These are phyloP conservation scores for Thelaira solivaga DNA, from an alignment of 2,888 invertebrate species.

Conservation along the genomic window DNA sequence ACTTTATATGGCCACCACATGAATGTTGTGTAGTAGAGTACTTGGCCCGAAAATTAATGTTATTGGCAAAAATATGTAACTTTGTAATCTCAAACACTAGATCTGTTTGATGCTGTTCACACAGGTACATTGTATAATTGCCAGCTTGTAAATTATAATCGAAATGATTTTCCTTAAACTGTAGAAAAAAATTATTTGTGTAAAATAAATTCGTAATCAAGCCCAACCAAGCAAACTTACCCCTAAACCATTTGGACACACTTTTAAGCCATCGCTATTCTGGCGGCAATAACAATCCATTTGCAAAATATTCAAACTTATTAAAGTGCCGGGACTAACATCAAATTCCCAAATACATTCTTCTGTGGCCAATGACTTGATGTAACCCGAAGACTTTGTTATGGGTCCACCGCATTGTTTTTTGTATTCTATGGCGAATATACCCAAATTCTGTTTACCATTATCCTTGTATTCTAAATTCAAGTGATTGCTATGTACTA, in stretches of 20 bases:
- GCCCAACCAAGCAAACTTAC: conserved; percentile 57
- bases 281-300: conserved; percentile 69
- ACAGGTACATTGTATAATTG: conserved; percentile 51
- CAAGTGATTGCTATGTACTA: conserved; percentile 81
- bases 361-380: conserved; percentile 67
- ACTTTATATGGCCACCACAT: conserved; percentile 84
- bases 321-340: conserved; percentile 59
- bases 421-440: conserved; percentile 67
- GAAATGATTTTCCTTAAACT: conserved; percentile 40
- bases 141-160: conserved; percentile 5
- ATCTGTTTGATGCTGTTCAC: conserved; percentile 64
- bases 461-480: conserved; percentile 82
- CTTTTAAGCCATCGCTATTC: conserved; percentile 5
- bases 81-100: conserved; percentile 64
- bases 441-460: conserved; percentile 68
- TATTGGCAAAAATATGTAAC: conserved; percentile 61
- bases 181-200: background rate
- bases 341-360: conserved; percentile 67
- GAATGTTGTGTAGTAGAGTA: conserved; percentile 78
- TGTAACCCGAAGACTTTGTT: conserved; percentile 62
- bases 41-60: conserved; percentile 72
- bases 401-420: conserved; percentile 68
- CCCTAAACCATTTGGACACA: conserved; percentile 65
- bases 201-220: too few relatives aligned
- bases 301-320: conserved; percentile 68